Percentiles rank a stretch among this genome's conserved stretches.
These are phyloP conservation scores for Drosophila tani DNA, from an alignment of 1,140 invertebrate species.

Conservation along the genomic window DNA sequence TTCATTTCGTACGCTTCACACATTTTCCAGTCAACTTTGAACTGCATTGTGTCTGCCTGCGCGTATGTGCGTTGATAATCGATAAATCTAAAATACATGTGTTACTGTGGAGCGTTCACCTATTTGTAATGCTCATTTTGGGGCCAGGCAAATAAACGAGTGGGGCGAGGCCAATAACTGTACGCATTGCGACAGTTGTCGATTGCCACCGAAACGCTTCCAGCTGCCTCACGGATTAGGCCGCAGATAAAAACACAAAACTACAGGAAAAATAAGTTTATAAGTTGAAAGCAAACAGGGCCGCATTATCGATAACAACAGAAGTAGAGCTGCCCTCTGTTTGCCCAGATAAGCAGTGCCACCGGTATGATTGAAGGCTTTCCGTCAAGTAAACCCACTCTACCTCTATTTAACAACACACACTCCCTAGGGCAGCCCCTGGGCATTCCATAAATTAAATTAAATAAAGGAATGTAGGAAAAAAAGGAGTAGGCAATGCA, in stretches of 20 bases:
- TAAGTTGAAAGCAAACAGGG: slow-evolving; percentile 35
- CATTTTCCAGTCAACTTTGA: slow-evolving; percentile 42
- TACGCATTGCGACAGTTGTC: slow-evolving; percentile 64
- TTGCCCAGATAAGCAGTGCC: slow-evolving; percentile 71
- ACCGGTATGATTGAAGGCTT: slow-evolving; percentile 72
- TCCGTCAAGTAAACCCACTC: slow-evolving; percentile 50
- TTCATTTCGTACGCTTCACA: slow-evolving; percentile 35
- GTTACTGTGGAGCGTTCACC: slow-evolving; percentile 29
- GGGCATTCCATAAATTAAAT: slow-evolving; percentile 55
- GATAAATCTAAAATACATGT: slow-evolving; percentile 65
- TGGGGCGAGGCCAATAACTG: slow-evolving; percentile 10
- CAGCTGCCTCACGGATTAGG: slow-evolving; percentile 60
- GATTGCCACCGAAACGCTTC: slow-evolving; percentile 54
- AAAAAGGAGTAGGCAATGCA: slow-evolving; percentile 48
- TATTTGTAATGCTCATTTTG: slow-evolving; percentile 65
- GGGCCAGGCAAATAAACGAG: slow-evolving; percentile 55
- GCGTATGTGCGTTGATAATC: slow-evolving; percentile 67
- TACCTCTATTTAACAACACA: slow-evolving; percentile 19
- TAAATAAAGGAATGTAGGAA: slow-evolving; percentile 47
- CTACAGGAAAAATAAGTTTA: slow-evolving; percentile 21
- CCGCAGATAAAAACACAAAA: slow-evolving; percentile 47
- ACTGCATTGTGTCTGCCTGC: slow-evolving; percentile 36
- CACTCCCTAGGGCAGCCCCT: slow-evolving; percentile 14
- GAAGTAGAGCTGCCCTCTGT: slow-evolving; percentile 33
- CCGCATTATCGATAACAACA: slow-evolving; percentile 64